Conservation (phyloP, 2,113 vertebrate species). For the Hypocryptadius cinnamomeus region DNA sequence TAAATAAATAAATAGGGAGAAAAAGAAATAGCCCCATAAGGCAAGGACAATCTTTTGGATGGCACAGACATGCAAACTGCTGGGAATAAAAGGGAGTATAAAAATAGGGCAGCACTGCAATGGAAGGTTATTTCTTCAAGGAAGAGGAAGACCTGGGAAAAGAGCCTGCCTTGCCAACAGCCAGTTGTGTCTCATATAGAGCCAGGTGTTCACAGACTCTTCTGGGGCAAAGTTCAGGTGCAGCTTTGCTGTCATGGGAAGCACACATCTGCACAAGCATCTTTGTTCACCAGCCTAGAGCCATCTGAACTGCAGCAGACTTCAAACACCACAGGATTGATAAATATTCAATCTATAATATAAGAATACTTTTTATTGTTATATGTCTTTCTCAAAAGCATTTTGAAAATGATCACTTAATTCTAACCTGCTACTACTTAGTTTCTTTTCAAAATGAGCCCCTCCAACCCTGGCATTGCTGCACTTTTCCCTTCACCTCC, state of each 20-base stretch:
- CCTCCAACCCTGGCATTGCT: background rate
- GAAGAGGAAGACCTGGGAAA: background rate
- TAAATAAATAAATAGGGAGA: background rate
- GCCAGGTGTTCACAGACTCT: background rate
- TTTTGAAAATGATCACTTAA: background rate
- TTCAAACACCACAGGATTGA: background rate
- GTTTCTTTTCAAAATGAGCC: background rate
- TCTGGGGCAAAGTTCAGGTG: background rate
- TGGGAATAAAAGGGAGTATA: background rate
- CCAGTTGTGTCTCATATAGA: background rate
- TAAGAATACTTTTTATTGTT: background rate
- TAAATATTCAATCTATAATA: background rate
- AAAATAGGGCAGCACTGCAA: background rate
- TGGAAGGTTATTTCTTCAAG: background rate
- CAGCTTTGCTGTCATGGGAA: background rate
- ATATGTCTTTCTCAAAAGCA: background rate
- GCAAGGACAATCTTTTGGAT: background rate
- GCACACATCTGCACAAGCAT: background rate
- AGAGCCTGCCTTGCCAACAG: background rate
- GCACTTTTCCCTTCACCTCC: background rate
- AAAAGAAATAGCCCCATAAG: background rate
- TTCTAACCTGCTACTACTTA: background rate
- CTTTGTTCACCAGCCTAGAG: background rate
- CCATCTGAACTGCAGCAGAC: background rate
- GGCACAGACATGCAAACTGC: background rate